These are phyloP conservation scores for Formicarius rufipectus DNA, from an alignment of 2,113 vertebrate species.

Conservation along the genomic window DNA sequence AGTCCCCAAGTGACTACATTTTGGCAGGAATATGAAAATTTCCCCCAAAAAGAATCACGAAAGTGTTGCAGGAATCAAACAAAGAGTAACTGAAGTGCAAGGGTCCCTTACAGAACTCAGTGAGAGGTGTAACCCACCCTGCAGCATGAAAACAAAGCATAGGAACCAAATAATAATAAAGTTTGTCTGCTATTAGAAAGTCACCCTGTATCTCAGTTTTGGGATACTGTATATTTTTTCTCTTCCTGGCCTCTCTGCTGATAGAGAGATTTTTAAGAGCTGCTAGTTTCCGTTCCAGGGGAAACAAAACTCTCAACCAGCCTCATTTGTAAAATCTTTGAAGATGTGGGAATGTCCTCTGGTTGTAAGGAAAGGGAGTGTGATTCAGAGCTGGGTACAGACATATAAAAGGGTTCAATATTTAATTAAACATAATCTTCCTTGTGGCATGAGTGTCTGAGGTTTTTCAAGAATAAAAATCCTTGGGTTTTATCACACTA, in stretches of 20 bases:
- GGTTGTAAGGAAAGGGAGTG: not conserved
- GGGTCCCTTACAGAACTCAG: not conserved
- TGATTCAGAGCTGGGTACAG: not conserved
- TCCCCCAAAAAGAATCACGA: not conserved
- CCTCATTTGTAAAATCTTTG: not conserved
- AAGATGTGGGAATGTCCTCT: not conserved
- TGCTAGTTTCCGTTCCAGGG: not conserved
- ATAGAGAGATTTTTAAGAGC: not conserved
- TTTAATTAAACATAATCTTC: constrained; percentile 26
- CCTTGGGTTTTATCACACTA: not conserved
- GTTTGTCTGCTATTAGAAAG: not conserved
- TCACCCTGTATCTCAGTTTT: not conserved
- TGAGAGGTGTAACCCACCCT: not conserved
- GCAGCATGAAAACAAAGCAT: not conserved
- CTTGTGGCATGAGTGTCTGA: not conserved
- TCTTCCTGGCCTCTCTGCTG: not conserved
- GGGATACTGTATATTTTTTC: not conserved
- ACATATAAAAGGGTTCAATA: not conserved
- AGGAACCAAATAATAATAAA: not conserved
- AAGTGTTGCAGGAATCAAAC: not conserved
- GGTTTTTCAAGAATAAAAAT: not conserved
- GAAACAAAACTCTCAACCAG: not conserved
- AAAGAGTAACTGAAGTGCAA: not conserved
- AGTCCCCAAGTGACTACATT: not conserved
- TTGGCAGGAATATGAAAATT: not conserved